A percentile compares a stretch with the other conserved stretches of the same genome.
Conservation (phyloP, 1,140 invertebrate species). For the Telenomus remus region DNA sequence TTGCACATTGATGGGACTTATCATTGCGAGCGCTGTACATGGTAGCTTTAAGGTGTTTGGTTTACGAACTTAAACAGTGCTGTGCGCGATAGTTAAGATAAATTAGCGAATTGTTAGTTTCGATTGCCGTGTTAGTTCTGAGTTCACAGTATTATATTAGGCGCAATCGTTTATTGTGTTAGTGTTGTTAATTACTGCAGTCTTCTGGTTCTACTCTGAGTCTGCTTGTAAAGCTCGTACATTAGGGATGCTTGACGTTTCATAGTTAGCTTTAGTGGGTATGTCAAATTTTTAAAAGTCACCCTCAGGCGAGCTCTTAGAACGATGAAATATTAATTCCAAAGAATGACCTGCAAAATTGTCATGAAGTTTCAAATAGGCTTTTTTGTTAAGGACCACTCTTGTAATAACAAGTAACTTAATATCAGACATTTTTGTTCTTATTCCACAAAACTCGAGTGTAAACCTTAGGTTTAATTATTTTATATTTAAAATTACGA, state of each 20-base stretch:
- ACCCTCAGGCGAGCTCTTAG: conserved; percentile 27
- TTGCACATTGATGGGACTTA: background rate
- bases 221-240: conserved; percentile 14
- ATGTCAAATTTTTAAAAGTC: conserved; percentile 17
- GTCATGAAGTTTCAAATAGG: conserved; percentile 5
- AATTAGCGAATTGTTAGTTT: background rate
- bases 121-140: conserved; percentile 1
- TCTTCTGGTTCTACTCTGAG: conserved; percentile 9
- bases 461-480: no score
- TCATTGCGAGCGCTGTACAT: no score
- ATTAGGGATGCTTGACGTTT: conserved; percentile 11
- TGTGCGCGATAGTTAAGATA: background rate
- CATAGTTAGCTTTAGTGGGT: conserved; percentile 20
- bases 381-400: background rate
- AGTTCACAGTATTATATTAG: background rate
- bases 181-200: conserved; percentile 20
- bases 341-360: conserved; percentile 14
- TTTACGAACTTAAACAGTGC: no score
- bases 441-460: background rate
- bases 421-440: background rate
- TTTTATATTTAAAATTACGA: no score
- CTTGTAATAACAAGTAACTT: background rate
- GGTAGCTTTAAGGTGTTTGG: no score
- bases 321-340: conserved; percentile 33
- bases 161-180: conserved; percentile 16